Percentiles rank a stretch among this genome's conserved stretches.
Evolutionary conservation across 2,797 vertebrate species (phyloP).

Genomic region (Vipera latastei): DNA sequence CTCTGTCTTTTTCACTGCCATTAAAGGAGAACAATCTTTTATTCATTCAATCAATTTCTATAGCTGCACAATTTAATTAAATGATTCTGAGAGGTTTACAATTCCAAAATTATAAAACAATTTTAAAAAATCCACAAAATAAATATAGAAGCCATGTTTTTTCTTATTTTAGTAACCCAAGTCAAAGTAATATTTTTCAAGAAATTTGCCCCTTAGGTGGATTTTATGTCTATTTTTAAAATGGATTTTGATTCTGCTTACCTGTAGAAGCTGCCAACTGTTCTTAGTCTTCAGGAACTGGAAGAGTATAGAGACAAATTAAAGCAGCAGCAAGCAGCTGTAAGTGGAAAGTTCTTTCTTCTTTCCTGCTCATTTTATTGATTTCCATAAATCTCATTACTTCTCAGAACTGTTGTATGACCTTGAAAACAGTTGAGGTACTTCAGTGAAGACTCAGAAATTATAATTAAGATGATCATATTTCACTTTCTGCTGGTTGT

Average conservation of each 20-base stretch:
- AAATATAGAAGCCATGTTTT: neutral
- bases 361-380: neutral
- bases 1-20: neutral
- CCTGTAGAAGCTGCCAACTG: slow-evolving; percentile 87
- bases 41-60: neutral
- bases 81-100: neutral
- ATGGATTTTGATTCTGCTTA: slow-evolving; percentile 48
- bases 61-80: neutral
- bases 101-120: neutral
- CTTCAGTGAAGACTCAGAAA: neutral
- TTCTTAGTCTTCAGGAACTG: slow-evolving; percentile 91
- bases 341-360: slow-evolving; percentile 71
- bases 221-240: neutral
- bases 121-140: neutral
- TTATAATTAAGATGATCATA: neutral
- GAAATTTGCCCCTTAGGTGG: neutral
- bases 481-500: neutral
- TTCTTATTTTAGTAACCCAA: neutral
- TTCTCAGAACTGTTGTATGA: neutral
- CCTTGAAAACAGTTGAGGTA: neutral
- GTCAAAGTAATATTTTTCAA: neutral
- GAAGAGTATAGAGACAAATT: slow-evolving; percentile 93
- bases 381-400: neutral
- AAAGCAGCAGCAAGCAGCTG: slow-evolving; percentile 92
- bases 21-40: neutral